phyloP scores from a whole-genome alignment of 2,888 invertebrate species.

The Galerucella calmariensis region DNA sequence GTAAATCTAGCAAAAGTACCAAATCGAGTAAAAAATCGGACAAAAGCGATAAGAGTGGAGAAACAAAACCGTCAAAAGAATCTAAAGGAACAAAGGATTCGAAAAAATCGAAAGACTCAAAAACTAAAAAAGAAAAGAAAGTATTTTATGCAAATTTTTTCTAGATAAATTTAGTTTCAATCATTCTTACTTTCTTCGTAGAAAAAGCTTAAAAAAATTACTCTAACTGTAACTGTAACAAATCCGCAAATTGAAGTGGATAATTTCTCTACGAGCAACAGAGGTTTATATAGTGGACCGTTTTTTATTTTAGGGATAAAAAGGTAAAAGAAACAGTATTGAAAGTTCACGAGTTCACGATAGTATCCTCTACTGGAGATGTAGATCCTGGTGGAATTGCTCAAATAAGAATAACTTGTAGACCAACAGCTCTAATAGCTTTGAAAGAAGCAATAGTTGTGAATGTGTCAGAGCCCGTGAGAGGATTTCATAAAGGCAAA shows the following conservation, averaged over 20 bases:
- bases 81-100: constrained; percentile 38
- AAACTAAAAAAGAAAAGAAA: neutral
- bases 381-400: constrained; percentile 58
- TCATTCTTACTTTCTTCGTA: too few relatives aligned
- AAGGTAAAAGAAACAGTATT: constrained; percentile 52
- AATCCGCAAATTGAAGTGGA: too few relatives aligned
- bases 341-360: constrained; percentile 60
- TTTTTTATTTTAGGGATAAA: neutral
- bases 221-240: too few relatives aligned
- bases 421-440: constrained; percentile 56
- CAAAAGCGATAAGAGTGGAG: constrained; percentile 39
- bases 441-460: constrained; percentile 61
- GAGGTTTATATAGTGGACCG: neutral
- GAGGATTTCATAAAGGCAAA: constrained; percentile 68
- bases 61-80: constrained; percentile 21
- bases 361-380: constrained; percentile 59
- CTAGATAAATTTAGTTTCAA: too few relatives aligned
- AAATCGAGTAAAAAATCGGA: constrained; percentile 15
- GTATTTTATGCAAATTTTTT: neutral
- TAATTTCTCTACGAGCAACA: too few relatives aligned
- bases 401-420: constrained; percentile 60
- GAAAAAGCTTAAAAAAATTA: too few relatives aligned
- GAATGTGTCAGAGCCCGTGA: constrained; percentile 63
- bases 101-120: constrained; percentile 22
- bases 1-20: neutral